These are phyloP conservation scores for Drosophila tripunctata DNA, from an alignment of 2,888 invertebrate genomes.

Conservation along the genomic window DNA sequence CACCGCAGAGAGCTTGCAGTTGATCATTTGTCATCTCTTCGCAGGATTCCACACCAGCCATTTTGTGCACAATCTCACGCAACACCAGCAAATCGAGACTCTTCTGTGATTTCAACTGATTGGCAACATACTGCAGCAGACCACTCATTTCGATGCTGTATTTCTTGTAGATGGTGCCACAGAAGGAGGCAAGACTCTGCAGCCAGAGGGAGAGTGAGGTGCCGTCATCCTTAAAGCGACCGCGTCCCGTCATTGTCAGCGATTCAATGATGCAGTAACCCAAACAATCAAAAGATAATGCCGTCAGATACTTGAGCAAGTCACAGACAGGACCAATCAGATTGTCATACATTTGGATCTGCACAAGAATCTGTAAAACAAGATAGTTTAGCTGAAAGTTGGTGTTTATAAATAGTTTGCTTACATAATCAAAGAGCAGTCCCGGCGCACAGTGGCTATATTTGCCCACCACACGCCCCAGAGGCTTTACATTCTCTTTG, in stretches of 20 bases:
- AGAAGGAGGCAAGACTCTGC: slow-evolving; percentile 97
- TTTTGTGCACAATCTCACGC: slow-evolving; percentile 99
- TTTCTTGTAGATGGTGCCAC: slow-evolving; percentile 98
- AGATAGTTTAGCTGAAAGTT: not conserved
- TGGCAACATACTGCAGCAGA: slow-evolving; percentile 97
- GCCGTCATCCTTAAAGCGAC: slow-evolving; percentile 93
- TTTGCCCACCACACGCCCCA: slow-evolving; percentile 98
- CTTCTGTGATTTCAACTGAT: slow-evolving; percentile 97
- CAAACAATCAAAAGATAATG: slow-evolving; percentile 97
- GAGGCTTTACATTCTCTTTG: slow-evolving; percentile 99
- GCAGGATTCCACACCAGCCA: slow-evolving; percentile 99
- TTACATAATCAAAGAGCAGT: slow-evolving; percentile 97
- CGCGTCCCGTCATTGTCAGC: slow-evolving; percentile 90
- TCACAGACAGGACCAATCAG: slow-evolving; percentile 98
- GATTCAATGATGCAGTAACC: slow-evolving; percentile 98
- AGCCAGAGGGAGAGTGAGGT: slow-evolving; percentile 97
- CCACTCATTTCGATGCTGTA: slow-evolving; percentile 98
- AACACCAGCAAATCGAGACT: slow-evolving; percentile 96
- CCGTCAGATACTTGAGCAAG: slow-evolving; percentile 97
- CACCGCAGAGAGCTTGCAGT: slow-evolving; percentile 98
- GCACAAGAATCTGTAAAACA: slow-evolving; percentile 86
- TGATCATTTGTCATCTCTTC: slow-evolving; percentile 99
- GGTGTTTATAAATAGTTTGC: too few species aligned
- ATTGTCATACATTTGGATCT: slow-evolving; percentile 97
- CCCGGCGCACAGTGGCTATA: slow-evolving; percentile 98